A percentile compares a stretch with the other conserved stretches of the same genome.
Conservation (phyloP, 2,113 vertebrate species). For the Blennius ocellaris region DNA sequence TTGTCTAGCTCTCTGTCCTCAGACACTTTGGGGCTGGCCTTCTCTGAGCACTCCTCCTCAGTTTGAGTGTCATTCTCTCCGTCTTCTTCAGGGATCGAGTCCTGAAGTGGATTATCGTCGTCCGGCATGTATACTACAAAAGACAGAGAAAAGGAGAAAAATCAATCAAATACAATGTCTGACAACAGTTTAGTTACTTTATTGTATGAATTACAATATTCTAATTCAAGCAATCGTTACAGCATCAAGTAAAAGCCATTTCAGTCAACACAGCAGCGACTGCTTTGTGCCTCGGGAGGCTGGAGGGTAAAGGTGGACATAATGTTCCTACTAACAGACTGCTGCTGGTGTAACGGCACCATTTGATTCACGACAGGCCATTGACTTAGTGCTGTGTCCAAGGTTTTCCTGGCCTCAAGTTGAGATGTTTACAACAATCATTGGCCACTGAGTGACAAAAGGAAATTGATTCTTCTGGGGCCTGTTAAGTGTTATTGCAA, state of each 20-base stretch:
- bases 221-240: neutral
- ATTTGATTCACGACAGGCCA: constrained; percentile 76
- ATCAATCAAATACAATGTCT: neutral
- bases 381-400: constrained; percentile 74
- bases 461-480: constrained; percentile 75
- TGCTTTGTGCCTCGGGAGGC: constrained; percentile 39
- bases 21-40: constrained; percentile 91
- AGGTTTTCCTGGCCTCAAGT: constrained; percentile 70
- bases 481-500: constrained; percentile 76
- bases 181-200: neutral
- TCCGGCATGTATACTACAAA: constrained; percentile 94
- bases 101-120: constrained; percentile 88
- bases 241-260: constrained; percentile 5
- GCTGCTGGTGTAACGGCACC: constrained; percentile 62
- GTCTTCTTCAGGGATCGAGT: constrained; percentile 88
- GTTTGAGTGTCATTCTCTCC: constrained; percentile 90
- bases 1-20: constrained; percentile 91
- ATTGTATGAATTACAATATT: neutral
- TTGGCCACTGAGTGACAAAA: constrained; percentile 77
- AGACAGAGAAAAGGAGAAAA: constrained; percentile 46
- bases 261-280: constrained; percentile 23
- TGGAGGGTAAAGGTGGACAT: constrained; percentile 44
- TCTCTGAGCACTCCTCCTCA: constrained; percentile 89
- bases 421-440: constrained; percentile 79
- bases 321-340: constrained; percentile 67